Percentiles rank a stretch among this genome's conserved stretches.
Evolutionary conservation across 2,113 vertebrate species (phyloP).

Genomic region (Thamnaconus septentrionalis): DNA sequence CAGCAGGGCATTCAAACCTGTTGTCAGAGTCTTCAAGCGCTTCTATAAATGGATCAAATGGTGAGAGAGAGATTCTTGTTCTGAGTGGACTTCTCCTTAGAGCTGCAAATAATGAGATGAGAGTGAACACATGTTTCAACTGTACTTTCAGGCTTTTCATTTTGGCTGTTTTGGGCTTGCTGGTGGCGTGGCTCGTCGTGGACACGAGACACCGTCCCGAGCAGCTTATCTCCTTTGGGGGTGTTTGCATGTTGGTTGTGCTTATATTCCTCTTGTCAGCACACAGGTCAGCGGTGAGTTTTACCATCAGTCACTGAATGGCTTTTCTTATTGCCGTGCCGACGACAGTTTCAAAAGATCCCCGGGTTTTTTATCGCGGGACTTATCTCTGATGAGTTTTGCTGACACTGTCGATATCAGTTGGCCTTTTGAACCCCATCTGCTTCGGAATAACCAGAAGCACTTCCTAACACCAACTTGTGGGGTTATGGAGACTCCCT

Average conservation of each 20-base stretch:
- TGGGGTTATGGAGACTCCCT: not conserved
- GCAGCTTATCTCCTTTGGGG: slow-evolving; percentile 89
- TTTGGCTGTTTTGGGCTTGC: slow-evolving; percentile 63
- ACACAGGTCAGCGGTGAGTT: slow-evolving; percentile 81
- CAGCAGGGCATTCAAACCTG: slow-evolving; percentile 58
- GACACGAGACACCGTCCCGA: slow-evolving; percentile 81
- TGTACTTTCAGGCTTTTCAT: slow-evolving; percentile 79
- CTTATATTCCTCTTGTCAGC: slow-evolving; percentile 85
- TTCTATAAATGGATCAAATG: slow-evolving; percentile 85
- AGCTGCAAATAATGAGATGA: not conserved
- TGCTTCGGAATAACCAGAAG: slow-evolving; percentile 16
- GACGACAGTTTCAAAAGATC: slow-evolving; percentile 25
- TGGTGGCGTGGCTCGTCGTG: slow-evolving; percentile 82
- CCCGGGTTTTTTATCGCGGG: not conserved
- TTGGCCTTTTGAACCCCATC: slow-evolving; percentile 31
- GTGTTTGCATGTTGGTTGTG: slow-evolving; percentile 81
- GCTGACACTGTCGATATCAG: slow-evolving; percentile 52
- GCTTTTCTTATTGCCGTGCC: not conserved
- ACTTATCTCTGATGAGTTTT: slow-evolving; percentile 43
- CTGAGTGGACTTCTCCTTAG: not conserved
- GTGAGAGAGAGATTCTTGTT: slow-evolving; percentile 72
- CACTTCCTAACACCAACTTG: slow-evolving; percentile 33
- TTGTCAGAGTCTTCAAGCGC: slow-evolving; percentile 54
- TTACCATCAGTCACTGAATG: not conserved
- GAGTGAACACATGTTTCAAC: slow-evolving; percentile 2